phyloP scores from a whole-genome alignment of 2,797 vertebrate species.

The Arrhamphus sclerolepis region DNA sequence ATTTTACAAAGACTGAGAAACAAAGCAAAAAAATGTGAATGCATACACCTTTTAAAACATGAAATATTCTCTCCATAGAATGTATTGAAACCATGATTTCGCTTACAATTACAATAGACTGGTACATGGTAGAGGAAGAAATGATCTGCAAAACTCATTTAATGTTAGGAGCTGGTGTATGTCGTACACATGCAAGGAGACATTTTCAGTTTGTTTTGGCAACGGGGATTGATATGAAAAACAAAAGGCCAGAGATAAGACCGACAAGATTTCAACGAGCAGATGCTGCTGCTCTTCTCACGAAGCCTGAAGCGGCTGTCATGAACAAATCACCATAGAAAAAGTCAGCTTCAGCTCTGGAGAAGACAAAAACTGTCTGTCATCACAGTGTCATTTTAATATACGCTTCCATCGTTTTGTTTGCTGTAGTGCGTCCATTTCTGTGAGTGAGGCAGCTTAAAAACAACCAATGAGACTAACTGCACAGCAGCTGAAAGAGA shows the following conservation, averaged over 20 bases:
- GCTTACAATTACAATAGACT: constrained; percentile 27
- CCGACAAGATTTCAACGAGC: constrained; percentile 13
- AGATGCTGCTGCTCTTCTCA: constrained; percentile 15
- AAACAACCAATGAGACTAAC: constrained; percentile 59
- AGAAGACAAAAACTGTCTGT: constrained; percentile 25
- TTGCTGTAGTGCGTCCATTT: constrained; percentile 35
- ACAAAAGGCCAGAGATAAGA: constrained; percentile 18
- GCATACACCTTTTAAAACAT: constrained; percentile 46
- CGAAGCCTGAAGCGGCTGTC: constrained; percentile 22
- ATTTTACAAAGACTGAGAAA: constrained; percentile 54
- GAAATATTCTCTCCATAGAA: constrained; percentile 28
- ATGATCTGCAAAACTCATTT: constrained; percentile 5
- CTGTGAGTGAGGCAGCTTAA: constrained; percentile 48
- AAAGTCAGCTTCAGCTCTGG: constrained; percentile 30
- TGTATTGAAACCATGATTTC: constrained; percentile 26
- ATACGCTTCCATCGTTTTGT: constrained; percentile 31
- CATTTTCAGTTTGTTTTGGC: constrained; percentile 29
- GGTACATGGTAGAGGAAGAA: constrained; percentile 7
- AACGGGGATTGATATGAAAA: constrained; percentile 16
- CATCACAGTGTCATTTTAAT: constrained; percentile 65
- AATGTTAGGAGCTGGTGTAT: constrained; percentile 7
- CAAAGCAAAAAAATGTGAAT: constrained; percentile 54
- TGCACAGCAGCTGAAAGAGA: constrained; percentile 79
- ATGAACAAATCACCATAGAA: constrained; percentile 22
- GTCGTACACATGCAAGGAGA: constrained; percentile 37